Evolutionary conservation across 2,113 vertebrate species (phyloP).

Genomic region (Ophthalmolycus amberensis): DNA sequence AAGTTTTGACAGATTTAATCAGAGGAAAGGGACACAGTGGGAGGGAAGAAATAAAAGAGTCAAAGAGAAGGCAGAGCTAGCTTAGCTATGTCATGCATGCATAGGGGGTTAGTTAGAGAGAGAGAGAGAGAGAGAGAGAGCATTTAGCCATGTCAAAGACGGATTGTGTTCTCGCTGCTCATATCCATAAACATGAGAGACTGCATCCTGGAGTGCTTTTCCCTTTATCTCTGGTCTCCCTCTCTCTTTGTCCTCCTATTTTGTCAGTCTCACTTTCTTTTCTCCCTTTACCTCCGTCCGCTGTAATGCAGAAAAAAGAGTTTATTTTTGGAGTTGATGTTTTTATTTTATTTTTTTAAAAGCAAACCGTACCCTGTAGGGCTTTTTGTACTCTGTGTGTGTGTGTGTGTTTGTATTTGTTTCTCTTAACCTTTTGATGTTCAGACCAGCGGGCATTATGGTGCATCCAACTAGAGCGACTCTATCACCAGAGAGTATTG

Average conservation of each 20-base stretch:
- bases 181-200: conserved; percentile 76
- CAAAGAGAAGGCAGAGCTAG: conserved; percentile 40
- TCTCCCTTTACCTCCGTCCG: background rate
- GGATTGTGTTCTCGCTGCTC: conserved; percentile 66
- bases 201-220: conserved; percentile 30
- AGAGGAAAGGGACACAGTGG: conserved; percentile 5
- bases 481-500: conserved; percentile 93
- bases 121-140: conserved; percentile 37
- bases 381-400: background rate
- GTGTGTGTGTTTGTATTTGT: conserved; percentile 45
- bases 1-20: conserved; percentile 20
- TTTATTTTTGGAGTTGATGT: background rate
- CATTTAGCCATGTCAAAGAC: conserved; percentile 66
- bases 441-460: conserved; percentile 93
- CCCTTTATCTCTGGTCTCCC: background rate
- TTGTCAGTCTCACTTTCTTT: background rate
- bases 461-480: conserved; percentile 92
- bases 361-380: background rate
- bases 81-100: conserved; percentile 59
- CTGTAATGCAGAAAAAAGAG: conserved; percentile 1
- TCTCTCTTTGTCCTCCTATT: conserved; percentile 1
- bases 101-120: conserved; percentile 27
- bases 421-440: conserved; percentile 79
- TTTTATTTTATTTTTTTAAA: background rate
- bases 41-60: conserved; percentile 34